Conservation (phyloP, 2,113 vertebrate genomes). For the Passer montanus region DNA sequence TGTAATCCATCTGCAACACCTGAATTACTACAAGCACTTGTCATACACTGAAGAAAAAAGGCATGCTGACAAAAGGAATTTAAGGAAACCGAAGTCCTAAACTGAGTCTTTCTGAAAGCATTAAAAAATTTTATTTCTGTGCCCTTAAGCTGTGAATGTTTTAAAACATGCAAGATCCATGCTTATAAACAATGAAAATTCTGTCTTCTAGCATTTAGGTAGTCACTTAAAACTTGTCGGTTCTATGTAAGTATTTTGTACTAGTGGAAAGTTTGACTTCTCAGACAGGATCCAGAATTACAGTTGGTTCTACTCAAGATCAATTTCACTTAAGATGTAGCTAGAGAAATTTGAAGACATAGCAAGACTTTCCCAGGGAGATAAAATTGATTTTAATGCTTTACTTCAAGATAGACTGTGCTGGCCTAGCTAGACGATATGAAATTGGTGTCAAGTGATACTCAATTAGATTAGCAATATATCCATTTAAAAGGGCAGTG, state of each 20-base stretch:
- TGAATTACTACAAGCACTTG: background rate
- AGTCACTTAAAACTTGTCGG: background rate
- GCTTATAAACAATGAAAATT: background rate
- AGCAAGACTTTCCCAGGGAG: background rate
- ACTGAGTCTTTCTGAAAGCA: background rate
- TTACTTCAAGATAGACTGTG: background rate
- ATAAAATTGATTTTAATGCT: background rate
- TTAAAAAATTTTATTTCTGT: background rate
- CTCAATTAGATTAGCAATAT: background rate
- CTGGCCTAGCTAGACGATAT: background rate
- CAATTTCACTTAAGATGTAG: background rate
- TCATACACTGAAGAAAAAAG: background rate
- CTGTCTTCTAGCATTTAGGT: background rate
- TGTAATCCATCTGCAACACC: background rate
- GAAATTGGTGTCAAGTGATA: background rate
- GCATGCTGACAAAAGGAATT: background rate
- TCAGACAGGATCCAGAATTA: background rate
- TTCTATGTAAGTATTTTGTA: background rate
- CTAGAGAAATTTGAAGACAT: background rate
- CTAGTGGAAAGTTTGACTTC: background rate
- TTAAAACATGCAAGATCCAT: background rate
- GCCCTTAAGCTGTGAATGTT: background rate
- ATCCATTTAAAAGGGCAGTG: background rate
- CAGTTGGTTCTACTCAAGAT: background rate
- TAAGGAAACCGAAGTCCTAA: background rate